Conservation (phyloP, 1,140 invertebrate genomes). For the Drosophila tani region DNA sequence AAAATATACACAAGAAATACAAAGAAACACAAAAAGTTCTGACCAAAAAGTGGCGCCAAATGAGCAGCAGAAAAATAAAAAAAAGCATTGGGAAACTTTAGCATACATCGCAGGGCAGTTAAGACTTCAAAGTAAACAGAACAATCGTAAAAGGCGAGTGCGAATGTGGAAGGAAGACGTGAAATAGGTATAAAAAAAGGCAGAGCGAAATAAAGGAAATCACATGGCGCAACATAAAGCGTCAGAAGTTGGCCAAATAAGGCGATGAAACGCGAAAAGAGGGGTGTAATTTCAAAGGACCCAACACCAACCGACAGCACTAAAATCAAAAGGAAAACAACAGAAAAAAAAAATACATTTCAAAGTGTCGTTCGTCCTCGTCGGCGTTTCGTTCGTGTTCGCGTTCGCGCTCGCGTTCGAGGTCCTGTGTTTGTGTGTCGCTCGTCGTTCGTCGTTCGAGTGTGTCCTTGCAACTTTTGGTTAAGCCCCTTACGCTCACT, state of each 20-base stretch:
- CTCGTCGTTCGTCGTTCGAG: constrained; percentile 42
- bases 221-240: constrained; percentile 70
- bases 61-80: constrained; percentile 46
- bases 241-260: constrained; percentile 68
- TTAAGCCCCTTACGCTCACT: constrained; percentile 32
- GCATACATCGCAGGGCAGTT: constrained; percentile 56
- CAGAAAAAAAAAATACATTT: constrained; percentile 49
- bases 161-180: constrained; percentile 44
- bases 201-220: constrained; percentile 40
- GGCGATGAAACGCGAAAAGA: constrained; percentile 27
- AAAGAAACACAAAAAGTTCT: constrained; percentile 33
- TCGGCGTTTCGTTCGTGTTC: constrained; percentile 13
- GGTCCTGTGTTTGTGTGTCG: constrained; percentile 22
- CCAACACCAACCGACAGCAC: constrained; percentile 32
- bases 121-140: constrained; percentile 66
- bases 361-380: constrained; percentile 61
- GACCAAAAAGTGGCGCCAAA: constrained; percentile 61
- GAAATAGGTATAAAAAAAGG: constrained; percentile 36
- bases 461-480: constrained; percentile 72
- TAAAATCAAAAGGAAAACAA: constrained; percentile 51
- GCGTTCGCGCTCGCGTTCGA: constrained; percentile 23
- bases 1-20: neutral
- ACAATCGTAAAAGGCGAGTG: constrained; percentile 52
- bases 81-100: constrained; percentile 38
- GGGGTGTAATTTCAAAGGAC: constrained; percentile 43